A percentile compares a stretch with the other conserved stretches of the same genome.
Conservation (phyloP, 2,888 invertebrate genomes). For the Luperina nickerlii region DNA sequence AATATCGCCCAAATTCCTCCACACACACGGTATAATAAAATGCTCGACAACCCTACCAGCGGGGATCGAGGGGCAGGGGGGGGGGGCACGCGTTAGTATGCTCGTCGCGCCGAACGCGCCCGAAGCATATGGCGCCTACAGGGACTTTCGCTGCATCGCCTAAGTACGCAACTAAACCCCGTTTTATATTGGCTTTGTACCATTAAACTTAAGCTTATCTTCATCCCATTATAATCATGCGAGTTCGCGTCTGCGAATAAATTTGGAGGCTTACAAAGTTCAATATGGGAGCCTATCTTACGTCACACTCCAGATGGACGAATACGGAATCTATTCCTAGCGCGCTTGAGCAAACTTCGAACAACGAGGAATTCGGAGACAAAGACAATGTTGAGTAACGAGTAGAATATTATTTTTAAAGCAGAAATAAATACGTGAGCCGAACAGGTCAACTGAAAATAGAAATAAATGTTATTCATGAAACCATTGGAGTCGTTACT, state of each 20-base stretch:
- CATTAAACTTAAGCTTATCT: conserved; percentile 68
- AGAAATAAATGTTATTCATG: neutral
- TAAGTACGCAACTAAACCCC: conserved; percentile 65
- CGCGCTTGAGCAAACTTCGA: conserved; percentile 18
- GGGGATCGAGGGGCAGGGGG: neutral
- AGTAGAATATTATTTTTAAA: neutral
- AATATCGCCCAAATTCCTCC: conserved; percentile 35
- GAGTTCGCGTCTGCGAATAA: conserved; percentile 66
- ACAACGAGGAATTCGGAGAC: neutral
- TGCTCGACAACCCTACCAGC: conserved; percentile 46
- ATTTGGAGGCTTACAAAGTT: conserved; percentile 68
- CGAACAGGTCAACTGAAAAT: neutral
- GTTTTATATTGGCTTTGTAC: conserved; percentile 67
- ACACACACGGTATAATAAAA: conserved; percentile 40
- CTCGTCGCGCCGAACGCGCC: conserved; percentile 61
- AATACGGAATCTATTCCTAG: conserved; percentile 54
- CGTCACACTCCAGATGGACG: conserved; percentile 55
- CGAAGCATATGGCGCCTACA: conserved; percentile 67
- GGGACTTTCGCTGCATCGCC: conserved; percentile 69
- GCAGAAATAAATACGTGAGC: conserved; percentile 1
- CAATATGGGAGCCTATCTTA: conserved; percentile 62
- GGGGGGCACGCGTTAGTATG: conserved; percentile 67
- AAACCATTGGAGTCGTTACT: no score
- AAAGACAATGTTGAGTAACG: neutral
- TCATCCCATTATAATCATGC: conserved; percentile 66